Percentiles rank a stretch among this genome's conserved stretches.
These are phyloP conservation scores for Fabriciana adippe DNA, from an alignment of 2,888 invertebrate genomes.

Conservation along the genomic window DNA sequence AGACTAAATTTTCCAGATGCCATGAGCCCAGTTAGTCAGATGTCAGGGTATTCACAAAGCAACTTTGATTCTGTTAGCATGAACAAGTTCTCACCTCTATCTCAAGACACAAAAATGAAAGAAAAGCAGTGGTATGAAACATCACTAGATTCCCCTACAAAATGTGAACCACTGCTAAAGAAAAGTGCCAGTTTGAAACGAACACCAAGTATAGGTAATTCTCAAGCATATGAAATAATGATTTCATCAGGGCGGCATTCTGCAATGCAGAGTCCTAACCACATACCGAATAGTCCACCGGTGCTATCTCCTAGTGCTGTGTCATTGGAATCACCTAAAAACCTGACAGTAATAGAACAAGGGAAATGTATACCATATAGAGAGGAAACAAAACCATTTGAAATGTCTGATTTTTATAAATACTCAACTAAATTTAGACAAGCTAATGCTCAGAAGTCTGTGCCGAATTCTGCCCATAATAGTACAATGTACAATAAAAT, in stretches of 20 bases:
- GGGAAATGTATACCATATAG: conserved; percentile 95
- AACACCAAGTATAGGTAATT: conserved; percentile 80
- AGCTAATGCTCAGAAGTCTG: conserved; percentile 59
- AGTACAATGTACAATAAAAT: conserved; percentile 66
- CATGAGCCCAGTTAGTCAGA: conserved; percentile 71
- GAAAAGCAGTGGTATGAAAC: conserved; percentile 88
- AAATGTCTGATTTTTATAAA: conserved; percentile 99
- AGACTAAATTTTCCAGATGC: conserved; percentile 63
- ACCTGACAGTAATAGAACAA: conserved; percentile 92
- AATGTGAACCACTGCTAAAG: conserved; percentile 57
- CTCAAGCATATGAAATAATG: conserved; percentile 76
- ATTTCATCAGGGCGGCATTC: conserved; percentile 72
- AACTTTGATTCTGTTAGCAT: conserved; percentile 72
- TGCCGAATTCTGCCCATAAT: conserved; percentile 54
- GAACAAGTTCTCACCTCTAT: conserved; percentile 72
- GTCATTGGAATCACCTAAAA: conserved; percentile 89
- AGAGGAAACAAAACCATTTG: conserved; percentile 97
- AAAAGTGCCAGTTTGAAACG: conserved; percentile 76
- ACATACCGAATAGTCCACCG: conserved; percentile 64
- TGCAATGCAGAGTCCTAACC: conserved; percentile 71
- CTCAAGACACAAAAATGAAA: conserved; percentile 71
- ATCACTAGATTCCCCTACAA: conserved; percentile 83
- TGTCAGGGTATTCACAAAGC: conserved; percentile 66
- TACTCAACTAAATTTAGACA: conserved; percentile 97
- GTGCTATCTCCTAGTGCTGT: conserved; percentile 75